A percentile compares a stretch with the other conserved stretches of the same genome.
Evolutionary conservation across 2,888 invertebrate genomes (phyloP).

Genomic region (Eremobia ochroleuca): DNA sequence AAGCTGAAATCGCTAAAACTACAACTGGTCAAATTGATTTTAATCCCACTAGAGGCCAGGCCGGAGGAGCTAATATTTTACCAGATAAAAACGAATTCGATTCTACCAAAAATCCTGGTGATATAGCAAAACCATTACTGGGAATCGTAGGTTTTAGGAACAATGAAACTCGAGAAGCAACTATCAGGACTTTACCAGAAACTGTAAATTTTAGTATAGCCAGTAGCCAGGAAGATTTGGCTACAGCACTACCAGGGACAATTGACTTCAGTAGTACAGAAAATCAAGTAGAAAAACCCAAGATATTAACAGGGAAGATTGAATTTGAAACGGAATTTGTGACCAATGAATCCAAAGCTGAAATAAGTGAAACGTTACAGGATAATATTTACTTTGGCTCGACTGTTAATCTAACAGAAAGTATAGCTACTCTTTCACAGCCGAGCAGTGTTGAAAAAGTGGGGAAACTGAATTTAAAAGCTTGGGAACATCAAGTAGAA

Average conservation of each 20-base stretch:
- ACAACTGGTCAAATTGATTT: background rate
- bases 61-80: background rate
- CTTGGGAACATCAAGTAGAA: constrained; percentile 52
- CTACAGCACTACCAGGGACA: constrained; percentile 23
- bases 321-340: constrained; percentile 17
- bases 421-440: background rate
- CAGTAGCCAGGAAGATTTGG: constrained; percentile 24
- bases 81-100: constrained; percentile 27
- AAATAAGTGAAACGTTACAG: constrained; percentile 18
- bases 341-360: constrained; percentile 19
- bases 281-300: constrained; percentile 4
- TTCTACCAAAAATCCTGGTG: constrained; percentile 15
- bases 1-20: constrained; percentile 27
- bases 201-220: constrained; percentile 21
- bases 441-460: constrained; percentile 32
- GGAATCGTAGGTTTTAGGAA: background rate
- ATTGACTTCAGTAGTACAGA: constrained; percentile 6
- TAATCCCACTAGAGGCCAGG: background rate
- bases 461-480: constrained; percentile 45
- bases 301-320: constrained; percentile 11
- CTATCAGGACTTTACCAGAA: constrained; percentile 12
- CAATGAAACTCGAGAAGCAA: constrained; percentile 8
- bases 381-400: background rate
- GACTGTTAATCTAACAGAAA: constrained; percentile 10
- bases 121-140: background rate